Evolutionary conservation across 2,888 invertebrate species (phyloP), one percentile per base, ranked within the genome.

Genomic region (Pelosia muscerda): DNA sequence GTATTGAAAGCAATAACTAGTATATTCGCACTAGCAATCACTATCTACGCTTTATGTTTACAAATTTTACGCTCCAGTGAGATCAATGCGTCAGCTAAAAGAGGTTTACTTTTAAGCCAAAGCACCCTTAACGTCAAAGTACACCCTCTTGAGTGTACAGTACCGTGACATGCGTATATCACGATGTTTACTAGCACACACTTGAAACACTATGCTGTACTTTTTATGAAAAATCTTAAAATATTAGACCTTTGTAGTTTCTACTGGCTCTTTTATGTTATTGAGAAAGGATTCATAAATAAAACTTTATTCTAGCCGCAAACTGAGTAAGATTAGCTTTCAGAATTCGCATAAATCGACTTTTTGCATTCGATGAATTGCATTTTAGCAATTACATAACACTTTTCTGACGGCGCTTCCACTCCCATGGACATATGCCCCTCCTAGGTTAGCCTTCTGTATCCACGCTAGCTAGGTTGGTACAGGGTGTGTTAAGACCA

Each of bases 91-190:
- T 72, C 66, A 77, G 76, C 74, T 78, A 78, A 76, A 81, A 75
- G 70, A 63, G 65, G 65, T 66, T 68, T 68, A 71, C 72, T 73
- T 62, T 53, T 42, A 60, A 61, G 28, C 76, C 60, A 64, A 59
- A 67, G 69, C 67, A 70, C 79, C 74, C 76, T 83, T 67, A 31
- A 69, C 69, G 74, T 82, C 79, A 81, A 79, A 82, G 72, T 68
- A 75, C 77, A 75, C 68, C 70, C 70, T 74, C 68, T 77, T 53
- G 63, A 69, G 69, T 65, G 73, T 38, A 75, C 38, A 42, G 53
- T 42, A 61, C 69, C 65, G 65, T 70, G 68, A 70, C 66, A 72
- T 54, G 63, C 64, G 53, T 28, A 15, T 49, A 53, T 62, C 73
- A 65, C 63, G 73, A 68, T 65, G 42, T 68, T 74, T 60, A 53